A percentile compares a stretch with the other conserved stretches of the same genome.
Conservation (phyloP, 64 coral and sea anemone genomes). For the Trachythela sp. region DNA sequence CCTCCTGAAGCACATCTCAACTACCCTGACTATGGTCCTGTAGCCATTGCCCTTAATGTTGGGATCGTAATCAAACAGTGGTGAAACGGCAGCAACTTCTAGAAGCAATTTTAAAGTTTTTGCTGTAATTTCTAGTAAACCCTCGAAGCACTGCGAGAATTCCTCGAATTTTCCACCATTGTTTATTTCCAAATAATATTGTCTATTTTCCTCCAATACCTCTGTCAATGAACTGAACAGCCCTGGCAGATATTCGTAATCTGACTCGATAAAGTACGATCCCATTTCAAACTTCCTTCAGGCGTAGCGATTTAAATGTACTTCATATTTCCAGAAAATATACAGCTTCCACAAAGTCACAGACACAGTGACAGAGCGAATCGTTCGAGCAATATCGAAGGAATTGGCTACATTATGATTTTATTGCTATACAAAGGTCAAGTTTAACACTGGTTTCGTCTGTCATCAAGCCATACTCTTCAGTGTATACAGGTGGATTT, state of each 20-base stretch:
- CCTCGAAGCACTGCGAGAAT: background rate
- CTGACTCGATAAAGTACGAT: background rate
- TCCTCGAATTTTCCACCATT: background rate
- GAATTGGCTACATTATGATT: too few relatives aligned
- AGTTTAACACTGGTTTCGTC: too few relatives aligned
- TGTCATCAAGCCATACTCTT: too few relatives aligned
- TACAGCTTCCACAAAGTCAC: too few relatives aligned
- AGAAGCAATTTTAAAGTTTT: constrained; percentile 17
- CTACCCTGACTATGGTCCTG: constrained; percentile 60
- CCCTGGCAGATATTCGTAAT: constrained; percentile 8
- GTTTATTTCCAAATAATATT: background rate
- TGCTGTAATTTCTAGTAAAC: background rate
- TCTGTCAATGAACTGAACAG: constrained; percentile 1
- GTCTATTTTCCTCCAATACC: background rate
- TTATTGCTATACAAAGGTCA: too few relatives aligned
- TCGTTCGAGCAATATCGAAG: too few relatives aligned
- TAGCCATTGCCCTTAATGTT: constrained; percentile 91
- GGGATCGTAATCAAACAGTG: constrained; percentile 62
- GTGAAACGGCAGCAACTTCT: constrained; percentile 17
- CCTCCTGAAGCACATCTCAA: constrained; percentile 67
- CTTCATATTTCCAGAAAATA: too few relatives aligned
- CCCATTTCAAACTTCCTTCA: background rate
- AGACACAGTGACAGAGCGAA: too few relatives aligned
- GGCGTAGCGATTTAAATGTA: too few relatives aligned
- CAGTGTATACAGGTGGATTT: too few relatives aligned